These are phyloP conservation scores for Limnephilus auricula DNA, from an alignment of 2,888 invertebrate genomes.

Conservation along the genomic window DNA sequence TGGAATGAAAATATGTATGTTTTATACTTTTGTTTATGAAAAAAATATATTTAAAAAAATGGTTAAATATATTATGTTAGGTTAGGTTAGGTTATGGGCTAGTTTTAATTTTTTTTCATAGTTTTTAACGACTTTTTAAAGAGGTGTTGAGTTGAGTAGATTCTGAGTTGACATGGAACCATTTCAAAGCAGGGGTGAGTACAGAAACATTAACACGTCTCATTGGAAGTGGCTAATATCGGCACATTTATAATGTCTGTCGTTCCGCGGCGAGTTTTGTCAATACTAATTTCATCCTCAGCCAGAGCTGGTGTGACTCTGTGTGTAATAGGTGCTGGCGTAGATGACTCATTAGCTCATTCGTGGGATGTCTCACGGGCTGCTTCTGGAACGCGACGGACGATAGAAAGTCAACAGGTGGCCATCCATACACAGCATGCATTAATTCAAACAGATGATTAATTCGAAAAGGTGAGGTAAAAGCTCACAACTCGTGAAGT, in stretches of 20 bases:
- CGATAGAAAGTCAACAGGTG: background rate
- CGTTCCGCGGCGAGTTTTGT: constrained; percentile 13
- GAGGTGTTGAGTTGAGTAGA: too few species aligned
- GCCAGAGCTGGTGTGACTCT: background rate
- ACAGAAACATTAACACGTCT: background rate
- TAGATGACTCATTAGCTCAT: background rate
- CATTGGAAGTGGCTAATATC: background rate
- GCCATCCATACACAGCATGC: background rate
- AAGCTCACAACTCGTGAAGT: background rate
- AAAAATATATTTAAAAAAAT: too few species aligned
- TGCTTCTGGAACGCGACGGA: background rate
- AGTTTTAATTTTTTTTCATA: too few species aligned
- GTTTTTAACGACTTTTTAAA: too few species aligned
- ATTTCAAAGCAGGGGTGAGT: background rate
- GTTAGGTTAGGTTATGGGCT: too few species aligned
- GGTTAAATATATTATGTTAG: too few species aligned
- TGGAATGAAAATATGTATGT: too few species aligned
- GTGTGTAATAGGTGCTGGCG: background rate
- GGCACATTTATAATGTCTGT: background rate
- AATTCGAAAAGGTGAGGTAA: background rate
- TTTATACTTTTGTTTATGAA: too few species aligned
- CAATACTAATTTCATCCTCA: background rate
- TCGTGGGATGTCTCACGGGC: background rate
- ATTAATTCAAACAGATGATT: background rate
- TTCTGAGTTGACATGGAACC: too few species aligned